These are phyloP conservation scores for Megaceryle alcyon DNA, from an alignment of 2,797 vertebrate genomes.

Conservation along the genomic window DNA sequence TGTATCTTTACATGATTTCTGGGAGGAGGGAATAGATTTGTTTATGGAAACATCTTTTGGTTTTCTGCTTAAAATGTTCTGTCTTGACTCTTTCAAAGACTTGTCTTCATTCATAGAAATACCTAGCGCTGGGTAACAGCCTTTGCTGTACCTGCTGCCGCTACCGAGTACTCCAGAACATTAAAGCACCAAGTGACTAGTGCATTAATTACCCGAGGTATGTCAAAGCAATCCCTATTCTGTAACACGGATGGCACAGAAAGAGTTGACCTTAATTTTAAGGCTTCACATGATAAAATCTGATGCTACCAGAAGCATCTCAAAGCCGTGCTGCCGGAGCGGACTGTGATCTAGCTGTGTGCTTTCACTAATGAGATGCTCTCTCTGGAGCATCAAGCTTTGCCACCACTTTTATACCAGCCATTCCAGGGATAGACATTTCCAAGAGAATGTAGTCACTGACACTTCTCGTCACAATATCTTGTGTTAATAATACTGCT, in stretches of 20 bases:
- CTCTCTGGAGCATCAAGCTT: background rate
- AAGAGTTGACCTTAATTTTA: background rate
- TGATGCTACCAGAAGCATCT: background rate
- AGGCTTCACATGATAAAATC: background rate
- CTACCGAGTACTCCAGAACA: background rate
- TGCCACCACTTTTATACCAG: accelerated
- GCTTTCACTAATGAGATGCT: background rate
- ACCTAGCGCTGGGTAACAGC: accelerated
- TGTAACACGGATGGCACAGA: background rate
- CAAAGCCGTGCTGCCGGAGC: background rate
- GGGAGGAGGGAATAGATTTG: background rate
- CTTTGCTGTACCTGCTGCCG: background rate
- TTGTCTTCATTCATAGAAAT: background rate
- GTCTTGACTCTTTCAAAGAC: background rate
- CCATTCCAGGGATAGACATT: background rate
- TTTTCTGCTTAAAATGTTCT: background rate
- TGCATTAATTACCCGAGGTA: background rate
- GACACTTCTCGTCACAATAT: background rate
- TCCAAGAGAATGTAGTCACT: background rate
- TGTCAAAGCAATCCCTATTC: background rate
- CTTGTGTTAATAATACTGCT: background rate
- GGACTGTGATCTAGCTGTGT: accelerated
- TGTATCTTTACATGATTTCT: background rate
- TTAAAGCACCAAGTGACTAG: background rate
- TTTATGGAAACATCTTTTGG: background rate